Base-by-base conservation (phyloP, 2,888 invertebrate species). In the Drosophila leonis region DNA sequence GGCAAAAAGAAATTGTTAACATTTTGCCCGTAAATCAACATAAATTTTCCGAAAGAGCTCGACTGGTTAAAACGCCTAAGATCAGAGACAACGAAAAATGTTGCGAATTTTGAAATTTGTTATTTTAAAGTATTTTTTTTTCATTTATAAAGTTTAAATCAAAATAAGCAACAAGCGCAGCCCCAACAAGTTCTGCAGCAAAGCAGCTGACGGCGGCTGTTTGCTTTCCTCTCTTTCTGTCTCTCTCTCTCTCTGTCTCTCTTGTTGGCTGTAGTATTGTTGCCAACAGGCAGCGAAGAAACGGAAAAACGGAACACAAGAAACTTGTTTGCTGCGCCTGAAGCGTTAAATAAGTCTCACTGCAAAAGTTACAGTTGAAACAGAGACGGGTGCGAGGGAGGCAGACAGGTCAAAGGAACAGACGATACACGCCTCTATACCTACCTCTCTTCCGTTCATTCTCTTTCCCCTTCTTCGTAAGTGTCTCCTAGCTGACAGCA, bases 391-490 rank as follows among this genome's bases (percentile, higher is more conserved):
- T 56, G 55, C 42, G 59, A 60, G 65, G 63, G 71, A 57, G 60
- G 72, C 41, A 89, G 90, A 82, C 90, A 82, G 85, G 90, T 87
- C 90, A 85, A 85, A 84, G 90, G 90, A 84, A 73, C 80, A 82
- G 78, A 68, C 75, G 62, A 62, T 59, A 59, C 59, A 63, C 57
- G 39, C 44, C 62, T 46, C 59, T 35, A 15, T 35, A 31, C 18
- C 35, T 35, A 31, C 18, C 35, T 15, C 33, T 37, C 20, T 27
- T 42, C 15, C 7, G 8, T n/a, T n/a, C 41, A 18, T n/a, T 6
- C 41, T 61, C 27, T n/a, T 12, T 0, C 29, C 41, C 35, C 37
- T 27, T 20, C 24, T 49, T 20, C 10, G 2, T 18, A 29, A 18
- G 12, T 41, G 41, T 31, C 20, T 35, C 33, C 27, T 39, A 37